phyloP scores from a whole-genome alignment of 2,888 invertebrate species.

The Lamellibrachia satsuma region DNA sequence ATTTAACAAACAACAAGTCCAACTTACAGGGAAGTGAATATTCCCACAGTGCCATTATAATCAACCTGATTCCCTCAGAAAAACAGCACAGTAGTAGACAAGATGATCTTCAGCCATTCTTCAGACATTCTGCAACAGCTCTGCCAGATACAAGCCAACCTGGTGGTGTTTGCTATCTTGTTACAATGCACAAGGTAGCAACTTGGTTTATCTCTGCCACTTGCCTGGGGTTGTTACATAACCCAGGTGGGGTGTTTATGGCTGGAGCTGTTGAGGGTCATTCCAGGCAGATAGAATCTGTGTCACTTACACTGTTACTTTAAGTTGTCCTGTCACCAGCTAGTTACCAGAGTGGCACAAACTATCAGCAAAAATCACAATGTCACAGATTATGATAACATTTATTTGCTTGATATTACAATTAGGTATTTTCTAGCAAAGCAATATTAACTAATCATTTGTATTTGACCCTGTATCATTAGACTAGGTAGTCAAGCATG shows the following conservation, averaged over 20 bases:
- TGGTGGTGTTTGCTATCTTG: background rate
- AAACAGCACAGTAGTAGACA: background rate
- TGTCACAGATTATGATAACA: background rate
- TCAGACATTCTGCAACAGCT: background rate
- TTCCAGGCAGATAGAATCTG: background rate
- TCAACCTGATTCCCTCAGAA: background rate
- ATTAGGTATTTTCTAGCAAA: too few species aligned
- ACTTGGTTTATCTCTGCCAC: background rate
- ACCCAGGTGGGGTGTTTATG: background rate
- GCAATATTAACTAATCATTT: too few species aligned
- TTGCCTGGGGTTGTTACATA: background rate
- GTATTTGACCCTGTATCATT: too few species aligned
- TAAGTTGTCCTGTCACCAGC: background rate
- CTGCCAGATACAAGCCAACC: background rate
- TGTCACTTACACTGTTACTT: background rate
- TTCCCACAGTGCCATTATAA: background rate
- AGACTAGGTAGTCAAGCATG: background rate
- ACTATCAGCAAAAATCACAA: background rate
- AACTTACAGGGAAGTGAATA: background rate
- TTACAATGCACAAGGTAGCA: background rate
- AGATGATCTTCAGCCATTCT: background rate
- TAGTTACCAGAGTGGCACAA: background rate
- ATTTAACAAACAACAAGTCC: background rate
- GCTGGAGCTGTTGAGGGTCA: background rate
- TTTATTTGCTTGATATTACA: too few species aligned